Base-by-base conservation (phyloP, 1,140 invertebrate species). In the Drosophila chauvacae region DNA sequence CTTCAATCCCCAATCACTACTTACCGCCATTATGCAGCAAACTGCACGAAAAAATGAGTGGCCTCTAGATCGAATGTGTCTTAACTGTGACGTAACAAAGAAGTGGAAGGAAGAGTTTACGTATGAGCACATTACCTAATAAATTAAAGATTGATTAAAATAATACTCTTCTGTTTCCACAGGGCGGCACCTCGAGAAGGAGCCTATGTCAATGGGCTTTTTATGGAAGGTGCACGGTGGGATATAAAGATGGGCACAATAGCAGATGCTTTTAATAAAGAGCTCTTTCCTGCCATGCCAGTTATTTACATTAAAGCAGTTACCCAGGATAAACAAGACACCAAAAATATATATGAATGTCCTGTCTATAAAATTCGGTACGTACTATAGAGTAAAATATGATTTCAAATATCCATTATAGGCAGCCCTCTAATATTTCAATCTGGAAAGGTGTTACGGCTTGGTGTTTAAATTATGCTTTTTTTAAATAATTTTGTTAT, bases 1-100 rank as follows among this genome's bases (percentile, higher is more conserved):
- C 92, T 99, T 99, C 93, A 99, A 99, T 93, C 98, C 98, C 0
- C 98, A 99, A 93, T 98, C 97, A 14, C 98, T 99, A 92, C 93
- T 99, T 10, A 99, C 98, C 1, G 98, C 98, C 35, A 98, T 99
- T 86, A 99, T 99, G 98, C 98, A 99, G 93, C 97, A 97, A 92
- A 98, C 97, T 50, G 98, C 98, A 2, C 94, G 98, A 41, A 98
- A 97, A 93, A 98, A 98, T 93, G 98, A 99, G 93, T 97, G 97
- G 96, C 98, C 98, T 1, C 93, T 99, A 42, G 98, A 99, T 93
- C 97, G 98, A 92, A 98, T 99, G 97, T 98, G 97, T 91, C 93
- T 99, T 48, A 96, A 97, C 91, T 98, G 97, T 91, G 98, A 99
- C 83, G 98, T 99, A 13, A 98, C 97, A 1, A 98, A 98, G 92